Evolutionary conservation across 1,140 invertebrate species (phyloP).

Genomic region (Drosophila hydei): DNA sequence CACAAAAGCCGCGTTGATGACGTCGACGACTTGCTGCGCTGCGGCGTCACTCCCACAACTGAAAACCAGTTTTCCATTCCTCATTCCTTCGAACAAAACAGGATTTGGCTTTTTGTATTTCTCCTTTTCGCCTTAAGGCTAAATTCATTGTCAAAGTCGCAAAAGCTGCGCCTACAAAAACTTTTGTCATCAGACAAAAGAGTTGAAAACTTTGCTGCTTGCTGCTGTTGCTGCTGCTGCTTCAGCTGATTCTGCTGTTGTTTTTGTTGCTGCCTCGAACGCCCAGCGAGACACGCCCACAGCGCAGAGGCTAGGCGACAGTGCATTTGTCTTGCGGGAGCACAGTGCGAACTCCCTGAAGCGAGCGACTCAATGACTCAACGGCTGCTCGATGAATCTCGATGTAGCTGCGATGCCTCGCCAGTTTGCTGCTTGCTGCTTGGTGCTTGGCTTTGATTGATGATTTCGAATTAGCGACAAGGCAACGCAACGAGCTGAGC

Average conservation of each 20-base stretch:
- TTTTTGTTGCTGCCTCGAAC: constrained; percentile 28
- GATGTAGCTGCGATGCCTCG: constrained; percentile 10
- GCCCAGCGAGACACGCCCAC: constrained; percentile 59
- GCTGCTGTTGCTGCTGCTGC: constrained; percentile 21
- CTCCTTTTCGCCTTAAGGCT: constrained; percentile 67
- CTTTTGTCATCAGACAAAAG: constrained; percentile 80
- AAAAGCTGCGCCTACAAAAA: constrained; percentile 67
- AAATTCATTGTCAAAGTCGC: constrained; percentile 80
- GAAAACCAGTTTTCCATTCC: constrained; percentile 72
- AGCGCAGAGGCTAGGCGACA: constrained; percentile 31
- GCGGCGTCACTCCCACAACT: constrained; percentile 63
- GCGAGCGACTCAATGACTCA: constrained; percentile 43
- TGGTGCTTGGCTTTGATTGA: constrained; percentile 63
- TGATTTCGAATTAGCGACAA: constrained; percentile 75
- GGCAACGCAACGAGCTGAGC: constrained; percentile 49
- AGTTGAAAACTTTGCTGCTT: constrained; percentile 67
- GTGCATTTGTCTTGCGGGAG: constrained; percentile 70
- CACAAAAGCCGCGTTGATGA: constrained; percentile 66
- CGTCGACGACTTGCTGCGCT: constrained; percentile 43
- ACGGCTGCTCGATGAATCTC: constrained; percentile 50
- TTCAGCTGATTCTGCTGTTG: constrained; percentile 27
- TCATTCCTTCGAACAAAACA: constrained; percentile 68
- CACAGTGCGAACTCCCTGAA: constrained; percentile 49
- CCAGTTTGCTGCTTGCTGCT: constrained; percentile 28
- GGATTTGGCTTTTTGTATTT: constrained; percentile 54